Evolutionary conservation across 2,888 invertebrate genomes (phyloP).

Genomic region (Volucella inanis): DNA sequence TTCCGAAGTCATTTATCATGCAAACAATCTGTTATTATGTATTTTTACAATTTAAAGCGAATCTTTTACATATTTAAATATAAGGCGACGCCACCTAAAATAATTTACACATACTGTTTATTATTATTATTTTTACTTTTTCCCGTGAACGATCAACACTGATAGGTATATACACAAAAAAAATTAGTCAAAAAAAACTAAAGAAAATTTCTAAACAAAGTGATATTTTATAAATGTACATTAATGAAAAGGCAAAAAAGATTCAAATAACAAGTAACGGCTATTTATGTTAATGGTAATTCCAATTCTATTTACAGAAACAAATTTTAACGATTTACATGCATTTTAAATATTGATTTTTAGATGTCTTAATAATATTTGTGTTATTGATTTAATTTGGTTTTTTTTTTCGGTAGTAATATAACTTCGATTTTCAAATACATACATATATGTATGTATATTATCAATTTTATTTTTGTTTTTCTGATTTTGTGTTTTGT

Average conservation of each 20-base stretch:
- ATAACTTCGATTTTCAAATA: conserved; percentile 40
- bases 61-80: conserved; percentile 66
- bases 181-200: conserved; percentile 22
- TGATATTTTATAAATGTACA: conserved; percentile 45
- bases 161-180: conserved; percentile 48
- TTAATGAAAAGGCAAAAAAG: conserved; percentile 34
- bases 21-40: conserved; percentile 49
- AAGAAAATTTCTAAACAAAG: neutral
- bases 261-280: conserved; percentile 23
- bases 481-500: conserved; percentile 43
- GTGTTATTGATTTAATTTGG: conserved; percentile 43
- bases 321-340: conserved; percentile 43
- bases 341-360: conserved; percentile 39
- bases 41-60: conserved; percentile 71
- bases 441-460: conserved; percentile 20
- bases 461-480: conserved; percentile 32
- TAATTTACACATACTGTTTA: conserved; percentile 29
- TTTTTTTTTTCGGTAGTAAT: conserved; percentile 49
- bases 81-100: conserved; percentile 69
- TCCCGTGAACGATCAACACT: conserved; percentile 62
- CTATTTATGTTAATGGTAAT: conserved; percentile 50
- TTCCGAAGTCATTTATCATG: conserved; percentile 37
- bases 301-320: conserved; percentile 69
- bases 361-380: conserved; percentile 53
- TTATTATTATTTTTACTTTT: neutral